Conservation (phyloP, 2,113 vertebrate species). For the Patagioenas fasciata region DNA sequence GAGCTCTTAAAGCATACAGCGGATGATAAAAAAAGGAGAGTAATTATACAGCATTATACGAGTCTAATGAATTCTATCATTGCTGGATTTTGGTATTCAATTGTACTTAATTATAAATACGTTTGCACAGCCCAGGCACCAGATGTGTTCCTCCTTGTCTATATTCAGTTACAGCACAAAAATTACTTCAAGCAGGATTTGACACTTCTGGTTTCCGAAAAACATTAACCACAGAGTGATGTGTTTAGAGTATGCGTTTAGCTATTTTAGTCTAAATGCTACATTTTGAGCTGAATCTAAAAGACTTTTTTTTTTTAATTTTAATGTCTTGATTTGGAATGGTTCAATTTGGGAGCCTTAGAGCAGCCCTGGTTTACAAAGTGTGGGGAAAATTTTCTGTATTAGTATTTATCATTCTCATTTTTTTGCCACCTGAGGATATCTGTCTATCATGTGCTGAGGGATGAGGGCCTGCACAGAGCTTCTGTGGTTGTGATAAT, state of each 20-base stretch:
- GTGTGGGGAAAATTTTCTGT: not conserved
- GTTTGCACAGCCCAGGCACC: slow-evolving; percentile 30
- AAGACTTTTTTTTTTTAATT: not conserved
- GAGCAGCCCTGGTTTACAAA: not conserved
- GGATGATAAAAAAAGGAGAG: not conserved
- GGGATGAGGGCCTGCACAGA: not conserved
- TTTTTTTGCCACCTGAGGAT: not conserved
- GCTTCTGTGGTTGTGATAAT: not conserved
- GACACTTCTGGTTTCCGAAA: not conserved
- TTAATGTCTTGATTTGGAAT: not conserved
- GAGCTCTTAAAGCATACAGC: slow-evolving; percentile 15
- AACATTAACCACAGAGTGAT: not conserved
- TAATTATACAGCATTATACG: slow-evolving; percentile 57
- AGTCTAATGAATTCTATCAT: slow-evolving; percentile 48
- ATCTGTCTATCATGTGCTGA: not conserved
- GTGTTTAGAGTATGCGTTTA: slow-evolving; percentile 12
- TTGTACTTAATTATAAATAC: slow-evolving; percentile 50
- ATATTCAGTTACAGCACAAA: slow-evolving; percentile 10
- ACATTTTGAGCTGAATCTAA: not conserved
- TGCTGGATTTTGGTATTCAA: slow-evolving; percentile 51
- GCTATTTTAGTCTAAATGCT: not conserved
- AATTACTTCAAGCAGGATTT: slow-evolving; percentile 24
- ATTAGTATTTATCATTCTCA: not conserved
- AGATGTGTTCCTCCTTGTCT: slow-evolving; percentile 49
- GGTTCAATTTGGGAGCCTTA: not conserved